Conservation (phyloP, 1,140 invertebrate genomes). For the Heliothis virescens region DNA sequence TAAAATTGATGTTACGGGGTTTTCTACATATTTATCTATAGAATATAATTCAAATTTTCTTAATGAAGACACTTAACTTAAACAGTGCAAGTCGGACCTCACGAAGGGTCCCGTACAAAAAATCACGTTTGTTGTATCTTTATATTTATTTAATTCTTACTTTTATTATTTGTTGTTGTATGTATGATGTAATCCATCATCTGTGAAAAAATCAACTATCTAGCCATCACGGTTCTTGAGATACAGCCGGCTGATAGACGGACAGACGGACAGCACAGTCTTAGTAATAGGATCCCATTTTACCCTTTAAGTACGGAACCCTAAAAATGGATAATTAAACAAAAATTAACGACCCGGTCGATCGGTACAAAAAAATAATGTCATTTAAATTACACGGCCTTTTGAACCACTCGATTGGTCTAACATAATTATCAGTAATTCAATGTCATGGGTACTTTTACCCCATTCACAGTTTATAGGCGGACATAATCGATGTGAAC, state of each 20-base stretch:
- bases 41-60: neutral
- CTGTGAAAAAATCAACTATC: too few relatives aligned
- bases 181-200: too few relatives aligned
- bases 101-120: too few relatives aligned
- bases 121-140: too few relatives aligned
- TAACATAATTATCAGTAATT: slow-evolving; percentile 44
- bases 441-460: slow-evolving; percentile 28
- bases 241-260: too few relatives aligned
- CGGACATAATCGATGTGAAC: slow-evolving; percentile 37
- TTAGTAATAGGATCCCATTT: too few relatives aligned
- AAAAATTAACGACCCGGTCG: neutral
- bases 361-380: slow-evolving; percentile 34
- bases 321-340: too few relatives aligned
- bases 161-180: too few relatives aligned
- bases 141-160: too few relatives aligned
- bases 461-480: slow-evolving; percentile 33
- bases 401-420: slow-evolving; percentile 16
- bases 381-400: slow-evolving; percentile 35
- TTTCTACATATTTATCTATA: neutral
- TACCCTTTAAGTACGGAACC: neutral
- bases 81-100: neutral
- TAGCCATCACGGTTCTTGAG: too few relatives aligned
- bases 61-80: neutral
- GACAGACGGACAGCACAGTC: too few relatives aligned
- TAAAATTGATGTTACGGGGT: too few relatives aligned